A percentile compares a stretch with the other conserved stretches of the same genome.
These are phyloP conservation scores for Sphecodes monilicornis DNA, from an alignment of 2,888 invertebrate species.

Conservation along the genomic window DNA sequence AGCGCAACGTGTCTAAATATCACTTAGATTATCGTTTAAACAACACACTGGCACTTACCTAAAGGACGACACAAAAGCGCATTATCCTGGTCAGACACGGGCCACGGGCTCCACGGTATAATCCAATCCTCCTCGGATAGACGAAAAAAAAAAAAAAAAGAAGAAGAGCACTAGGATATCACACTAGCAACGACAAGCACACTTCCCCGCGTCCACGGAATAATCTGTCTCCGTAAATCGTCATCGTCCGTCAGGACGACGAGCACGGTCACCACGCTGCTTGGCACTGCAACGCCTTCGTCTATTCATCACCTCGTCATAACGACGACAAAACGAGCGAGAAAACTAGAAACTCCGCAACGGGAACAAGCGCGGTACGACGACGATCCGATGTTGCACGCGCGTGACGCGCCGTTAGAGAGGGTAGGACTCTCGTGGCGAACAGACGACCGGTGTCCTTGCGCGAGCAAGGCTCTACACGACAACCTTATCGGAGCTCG, in stretches of 20 bases:
- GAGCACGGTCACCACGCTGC: constrained; percentile 65
- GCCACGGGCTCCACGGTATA: too few species aligned
- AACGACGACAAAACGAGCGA: constrained; percentile 64
- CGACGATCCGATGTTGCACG: constrained; percentile 63
- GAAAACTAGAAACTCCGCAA: constrained; percentile 47
- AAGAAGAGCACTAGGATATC: constrained; percentile 55
- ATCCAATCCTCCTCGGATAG: constrained; percentile 50
- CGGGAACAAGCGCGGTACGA: background rate
- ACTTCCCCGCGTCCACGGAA: constrained; percentile 59
- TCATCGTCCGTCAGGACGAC: constrained; percentile 70
- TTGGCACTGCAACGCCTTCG: constrained; percentile 64
- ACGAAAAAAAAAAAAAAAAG: constrained; percentile 31
- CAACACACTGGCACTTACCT: constrained; percentile 58
- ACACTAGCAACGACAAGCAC: constrained; percentile 62
- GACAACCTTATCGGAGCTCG: constrained; percentile 36
- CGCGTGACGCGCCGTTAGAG: constrained; percentile 66
- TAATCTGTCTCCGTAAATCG: constrained; percentile 59
- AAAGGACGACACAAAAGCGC: constrained; percentile 46
- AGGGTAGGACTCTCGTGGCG: constrained; percentile 63
- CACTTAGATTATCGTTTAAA: background rate
- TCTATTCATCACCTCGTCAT: constrained; percentile 73
- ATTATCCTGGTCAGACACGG: constrained; percentile 57
- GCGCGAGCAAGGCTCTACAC: constrained; percentile 48
- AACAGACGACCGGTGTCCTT: constrained; percentile 60
- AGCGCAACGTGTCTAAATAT: background rate